phyloP scores from a whole-genome alignment of 1,140 invertebrate species.

The Drosophila teissieri region DNA sequence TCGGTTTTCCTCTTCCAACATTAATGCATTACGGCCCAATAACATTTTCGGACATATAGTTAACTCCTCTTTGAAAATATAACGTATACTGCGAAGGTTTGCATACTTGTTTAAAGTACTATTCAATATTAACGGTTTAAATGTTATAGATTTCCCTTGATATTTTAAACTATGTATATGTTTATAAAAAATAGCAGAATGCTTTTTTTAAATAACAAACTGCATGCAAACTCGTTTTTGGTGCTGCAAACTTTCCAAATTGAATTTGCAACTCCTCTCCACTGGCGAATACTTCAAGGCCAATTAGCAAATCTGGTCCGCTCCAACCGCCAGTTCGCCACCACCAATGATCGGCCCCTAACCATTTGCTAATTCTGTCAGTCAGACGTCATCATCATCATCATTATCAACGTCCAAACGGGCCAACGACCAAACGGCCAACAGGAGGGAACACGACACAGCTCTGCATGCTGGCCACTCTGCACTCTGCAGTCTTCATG shows the following conservation, averaged over 20 bases:
- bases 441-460: conserved; percentile 17
- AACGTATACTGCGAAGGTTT: too few species aligned
- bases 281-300: conserved; percentile 46
- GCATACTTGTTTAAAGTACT: too few species aligned
- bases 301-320: conserved; percentile 61
- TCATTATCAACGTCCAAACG: conserved; percentile 30
- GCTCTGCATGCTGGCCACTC: conserved; percentile 33
- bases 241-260: conserved; percentile 9
- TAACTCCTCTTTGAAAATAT: too few species aligned
- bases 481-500: conserved; percentile 30
- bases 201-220: background rate
- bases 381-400: conserved; percentile 68
- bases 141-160: too few species aligned
- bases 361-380: conserved; percentile 72
- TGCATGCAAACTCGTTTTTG: background rate
- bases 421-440: background rate
- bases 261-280: conserved; percentile 26
- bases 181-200: too few species aligned
- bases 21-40: background rate
- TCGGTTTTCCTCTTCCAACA: conserved; percentile 22
- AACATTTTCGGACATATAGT: too few species aligned
- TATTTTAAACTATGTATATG: too few species aligned
- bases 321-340: background rate
- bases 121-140: too few species aligned
- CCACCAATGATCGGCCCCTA: conserved; percentile 19